Conservation (phyloP, 2,797 vertebrate species). For the Choloepus didactylus region DNA sequence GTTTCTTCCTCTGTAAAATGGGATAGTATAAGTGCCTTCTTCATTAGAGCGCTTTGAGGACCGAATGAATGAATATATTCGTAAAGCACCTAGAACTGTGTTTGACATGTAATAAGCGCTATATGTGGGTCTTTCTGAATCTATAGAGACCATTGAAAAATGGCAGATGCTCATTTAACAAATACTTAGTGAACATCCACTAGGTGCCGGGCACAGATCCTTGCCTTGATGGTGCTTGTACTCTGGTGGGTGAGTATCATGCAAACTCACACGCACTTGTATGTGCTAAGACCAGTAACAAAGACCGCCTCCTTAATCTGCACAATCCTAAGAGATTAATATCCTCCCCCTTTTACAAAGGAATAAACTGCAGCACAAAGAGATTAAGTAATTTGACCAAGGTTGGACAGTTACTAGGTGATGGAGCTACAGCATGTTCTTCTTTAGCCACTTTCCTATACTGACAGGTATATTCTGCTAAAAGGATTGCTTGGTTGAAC, state of each 20-base stretch:
- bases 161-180: constrained; percentile 29
- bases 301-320: background rate
- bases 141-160: background rate
- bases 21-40: background rate
- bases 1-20: constrained; percentile 22
- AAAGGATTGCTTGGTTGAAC: background rate
- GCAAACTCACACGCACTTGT: background rate
- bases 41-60: background rate
- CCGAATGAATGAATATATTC: background rate
- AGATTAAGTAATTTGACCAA: background rate
- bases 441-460: background rate
- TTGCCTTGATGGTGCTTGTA: background rate
- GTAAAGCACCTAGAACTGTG: background rate
- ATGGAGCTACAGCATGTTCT: background rate
- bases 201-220: background rate
- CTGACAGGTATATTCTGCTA: background rate
- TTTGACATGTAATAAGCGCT: background rate
- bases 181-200: background rate
- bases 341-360: background rate
- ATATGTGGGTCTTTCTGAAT: background rate
- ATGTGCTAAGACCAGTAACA: background rate
- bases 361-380: background rate
- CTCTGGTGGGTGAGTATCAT: background rate
- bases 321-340: background rate
- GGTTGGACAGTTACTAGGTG: background rate